Base-by-base conservation (phyloP, 2,797 vertebrate genomes). In the Columba guinea region DNA sequence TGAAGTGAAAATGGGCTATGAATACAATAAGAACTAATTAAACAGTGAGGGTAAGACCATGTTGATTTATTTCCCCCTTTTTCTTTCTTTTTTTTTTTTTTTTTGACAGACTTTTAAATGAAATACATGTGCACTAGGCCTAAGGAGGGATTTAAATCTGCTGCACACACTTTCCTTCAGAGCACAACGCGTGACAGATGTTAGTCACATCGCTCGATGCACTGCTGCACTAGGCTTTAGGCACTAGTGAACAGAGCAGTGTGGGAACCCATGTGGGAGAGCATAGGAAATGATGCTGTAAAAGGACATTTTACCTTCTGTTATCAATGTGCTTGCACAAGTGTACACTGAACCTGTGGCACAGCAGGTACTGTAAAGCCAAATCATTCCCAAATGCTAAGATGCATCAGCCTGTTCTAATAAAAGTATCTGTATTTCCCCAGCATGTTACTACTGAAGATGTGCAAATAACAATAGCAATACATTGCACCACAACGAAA, bases 1-100 rank as follows among this genome's bases (percentile, higher is more conserved):
- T 89, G 94, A 94, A 84, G 83, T 95, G 93, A 84, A 86, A 97
- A 89, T n/a, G 34, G 60, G 59, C 70, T 94, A 94, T 48, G 93
- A 90, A 82, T 90, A 91, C 85, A 97, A 94, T 92, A 93, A 67
- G 80, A 94, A 88, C 64, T 94, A 94, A 96, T 96, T 96, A 94
- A 96, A 90, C 80, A 70, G 70, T 48, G 67, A 96, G 93, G 76
- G 85, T 59, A 95, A 85, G 74, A 82, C 64, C 44, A 69, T 35
- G 62, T 26, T 84, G 79, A 69, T 91, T 94, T 94, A 52, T 92
- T 85, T 70, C 48, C 6, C 17, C 5, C 24, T 21, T n/a, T 63
- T 60, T 37, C 17, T 44, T 44, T 44, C 18, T 44, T 59, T 41
- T 37, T 24, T 41, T 52, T n/a, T 55, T 55, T 60, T 35, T 34